Conservation (phyloP, 1,140 invertebrate genomes). For the Pomacea maculata region DNA sequence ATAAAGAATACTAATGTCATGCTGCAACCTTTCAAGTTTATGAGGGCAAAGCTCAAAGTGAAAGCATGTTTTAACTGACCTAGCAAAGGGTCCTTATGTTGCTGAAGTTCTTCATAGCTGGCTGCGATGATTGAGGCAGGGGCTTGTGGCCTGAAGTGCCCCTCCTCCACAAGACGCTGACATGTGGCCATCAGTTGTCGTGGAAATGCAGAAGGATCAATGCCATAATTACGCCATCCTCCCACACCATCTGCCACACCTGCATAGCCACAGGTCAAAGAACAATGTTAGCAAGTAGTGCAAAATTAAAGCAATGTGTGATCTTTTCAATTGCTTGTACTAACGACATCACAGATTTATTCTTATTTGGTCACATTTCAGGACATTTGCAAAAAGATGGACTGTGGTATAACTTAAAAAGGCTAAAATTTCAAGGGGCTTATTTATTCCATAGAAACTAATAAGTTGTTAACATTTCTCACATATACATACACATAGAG, state of each 20-base stretch:
- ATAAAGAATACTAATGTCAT: too few species aligned
- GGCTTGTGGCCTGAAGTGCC: conserved; percentile 83
- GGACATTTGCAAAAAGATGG: too few species aligned
- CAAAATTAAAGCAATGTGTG: neutral
- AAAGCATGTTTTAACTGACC: conserved; percentile 68
- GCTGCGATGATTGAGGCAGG: conserved; percentile 73
- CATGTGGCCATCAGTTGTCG: conserved; percentile 92
- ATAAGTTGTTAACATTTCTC: too few species aligned
- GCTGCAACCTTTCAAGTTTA: too few species aligned
- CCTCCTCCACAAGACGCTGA: conserved; percentile 85
- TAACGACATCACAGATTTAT: neutral
- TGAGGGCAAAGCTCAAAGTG: too few species aligned
- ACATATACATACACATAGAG: too few species aligned
- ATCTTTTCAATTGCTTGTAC: neutral
- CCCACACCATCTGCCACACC: conserved; percentile 98
- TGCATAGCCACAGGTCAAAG: conserved; percentile 60
- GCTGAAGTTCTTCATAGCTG: conserved; percentile 83
- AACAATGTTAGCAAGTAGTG: neutral
- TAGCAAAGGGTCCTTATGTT: conserved; percentile 90
- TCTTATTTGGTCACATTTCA: neutral
- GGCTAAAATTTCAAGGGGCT: too few species aligned
- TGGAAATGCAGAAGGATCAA: conserved; percentile 96
- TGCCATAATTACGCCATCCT: conserved; percentile 96
- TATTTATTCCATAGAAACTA: too few species aligned
- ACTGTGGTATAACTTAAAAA: too few species aligned